A percentile compares a stretch with the other conserved stretches of the same genome.
Evolutionary conservation across 1,140 invertebrate species (phyloP).

Genomic region (Aphidius gifuensis): DNA sequence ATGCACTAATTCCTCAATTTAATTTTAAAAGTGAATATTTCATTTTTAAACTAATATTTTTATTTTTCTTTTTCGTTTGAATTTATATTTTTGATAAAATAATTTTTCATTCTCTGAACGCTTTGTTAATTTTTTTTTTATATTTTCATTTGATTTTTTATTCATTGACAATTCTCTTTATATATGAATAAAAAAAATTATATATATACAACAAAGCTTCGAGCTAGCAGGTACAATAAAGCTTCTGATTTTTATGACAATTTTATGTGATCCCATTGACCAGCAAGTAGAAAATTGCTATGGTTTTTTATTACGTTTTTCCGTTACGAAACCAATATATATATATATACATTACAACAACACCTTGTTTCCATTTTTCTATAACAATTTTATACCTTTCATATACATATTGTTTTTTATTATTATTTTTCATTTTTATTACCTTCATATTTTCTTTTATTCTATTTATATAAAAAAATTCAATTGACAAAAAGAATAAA

Average conservation of each 20-base stretch:
- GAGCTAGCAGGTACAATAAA: conserved; percentile 8
- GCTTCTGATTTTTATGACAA: conserved; percentile 15
- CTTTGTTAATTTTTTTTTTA: background rate
- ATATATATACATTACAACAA: background rate
- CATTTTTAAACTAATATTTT: too few species aligned
- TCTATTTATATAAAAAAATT: background rate
- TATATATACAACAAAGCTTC: background rate
- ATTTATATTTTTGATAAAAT: background rate
- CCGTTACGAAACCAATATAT: background rate
- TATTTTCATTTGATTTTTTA: background rate
- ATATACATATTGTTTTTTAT: background rate
- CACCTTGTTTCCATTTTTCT: conserved; percentile 2
- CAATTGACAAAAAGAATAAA: background rate
- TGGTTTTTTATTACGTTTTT: conserved; percentile 4
- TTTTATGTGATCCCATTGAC: conserved; percentile 15
- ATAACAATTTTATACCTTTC: background rate
- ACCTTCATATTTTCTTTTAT: conserved; percentile 6
- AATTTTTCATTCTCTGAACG: background rate
- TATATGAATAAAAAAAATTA: background rate
- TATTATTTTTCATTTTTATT: background rate
- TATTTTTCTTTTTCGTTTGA: too few species aligned
- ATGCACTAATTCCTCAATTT: too few species aligned
- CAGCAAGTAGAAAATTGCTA: conserved; percentile 12
- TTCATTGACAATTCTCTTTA: background rate
- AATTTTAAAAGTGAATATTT: too few species aligned